Base-by-base conservation (phyloP, 2,888 invertebrate genomes). In the Cheilosia soror region DNA sequence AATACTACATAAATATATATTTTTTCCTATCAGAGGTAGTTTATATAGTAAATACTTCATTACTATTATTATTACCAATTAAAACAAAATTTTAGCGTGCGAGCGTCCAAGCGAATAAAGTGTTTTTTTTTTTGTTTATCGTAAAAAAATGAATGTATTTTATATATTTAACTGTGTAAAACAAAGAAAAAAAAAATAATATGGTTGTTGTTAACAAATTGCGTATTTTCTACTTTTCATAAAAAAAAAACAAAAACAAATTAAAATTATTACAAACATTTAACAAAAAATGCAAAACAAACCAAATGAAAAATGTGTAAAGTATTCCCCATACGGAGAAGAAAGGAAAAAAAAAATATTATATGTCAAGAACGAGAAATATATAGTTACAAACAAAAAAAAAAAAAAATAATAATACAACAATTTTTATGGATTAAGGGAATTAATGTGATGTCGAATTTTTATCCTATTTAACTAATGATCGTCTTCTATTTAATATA, bases 391-490 rank as follows among this genome's bases (percentile, higher is more conserved):
- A 60, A 81, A 79, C 60, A 29, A 72, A 73, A 82, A 15, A 7
- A 42, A 60, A 81, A 79, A 55, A 29, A 72, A 73, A 82, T 25
- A 7, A 42, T 44, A 27, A 51, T 51, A 47, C 25, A 44, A 62
- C 79, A 63, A 63, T 78, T 77, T 80, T 72, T 69, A 87, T 71
- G 87, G 84, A 82, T 87, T 86, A 85, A 79, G 83, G 76, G 42
- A 85, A 87, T 81, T 51, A 87, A 87, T 68, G 77, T 87, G 87
- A 87, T 87, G 87, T 86, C 77, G 77, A 86, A 86, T 86, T 86
- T 87, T 87, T 83, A 80, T 80, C 83, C 76, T 80, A 80, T 83
- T 87, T 63, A 72, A 79, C 87, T 79, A 78, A 86, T 82, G 80
- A 82, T 86, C 78, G 77, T 86, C 86, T 86, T 82, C 86, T 82